Conservation (phyloP, 2,888 invertebrate species). For the Drosophila diplacantha region DNA sequence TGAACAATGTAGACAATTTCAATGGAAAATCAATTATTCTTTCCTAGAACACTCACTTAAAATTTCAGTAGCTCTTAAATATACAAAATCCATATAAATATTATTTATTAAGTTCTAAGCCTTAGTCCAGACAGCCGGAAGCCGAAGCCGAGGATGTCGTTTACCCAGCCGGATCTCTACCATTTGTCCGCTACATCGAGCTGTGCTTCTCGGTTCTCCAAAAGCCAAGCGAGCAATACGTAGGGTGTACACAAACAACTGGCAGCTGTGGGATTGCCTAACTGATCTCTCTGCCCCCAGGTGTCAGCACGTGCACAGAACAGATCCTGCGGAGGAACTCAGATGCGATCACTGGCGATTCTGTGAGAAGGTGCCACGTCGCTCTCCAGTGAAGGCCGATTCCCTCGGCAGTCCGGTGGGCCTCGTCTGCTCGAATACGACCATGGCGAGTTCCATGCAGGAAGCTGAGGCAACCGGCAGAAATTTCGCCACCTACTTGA, state of each 20-base stretch:
- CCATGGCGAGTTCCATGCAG: constrained; percentile 9
- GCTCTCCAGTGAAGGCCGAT: constrained; percentile 18
- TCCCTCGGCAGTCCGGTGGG: constrained; percentile 34
- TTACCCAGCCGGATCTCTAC: constrained; percentile 1
- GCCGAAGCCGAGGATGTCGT: constrained; percentile 4
- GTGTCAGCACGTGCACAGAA: neutral
- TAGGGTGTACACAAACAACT: neutral
- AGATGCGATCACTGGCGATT: constrained; percentile 13
- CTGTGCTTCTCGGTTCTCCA: neutral
- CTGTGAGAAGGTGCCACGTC: constrained; percentile 9
- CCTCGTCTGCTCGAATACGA: constrained; percentile 26
- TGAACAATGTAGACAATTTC: neutral
- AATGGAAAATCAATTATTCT: neutral
- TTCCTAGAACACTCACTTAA: neutral
- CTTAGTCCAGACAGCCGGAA: neutral
- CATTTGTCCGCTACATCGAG: neutral
- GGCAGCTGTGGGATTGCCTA: too few relatives aligned
- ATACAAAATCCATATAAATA: constrained; percentile 6
- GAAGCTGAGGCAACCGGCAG: constrained; percentile 38
- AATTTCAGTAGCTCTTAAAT: constrained; percentile 9
- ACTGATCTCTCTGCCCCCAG: constrained; percentile 4
- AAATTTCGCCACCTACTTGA: constrained; percentile 65
- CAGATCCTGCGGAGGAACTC: neutral
- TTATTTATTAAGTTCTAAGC: neutral
- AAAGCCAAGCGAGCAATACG: constrained; percentile 6